These are phyloP conservation scores for Colostygia pectinataria DNA, from an alignment of 2,888 invertebrate species.

Conservation along the genomic window DNA sequence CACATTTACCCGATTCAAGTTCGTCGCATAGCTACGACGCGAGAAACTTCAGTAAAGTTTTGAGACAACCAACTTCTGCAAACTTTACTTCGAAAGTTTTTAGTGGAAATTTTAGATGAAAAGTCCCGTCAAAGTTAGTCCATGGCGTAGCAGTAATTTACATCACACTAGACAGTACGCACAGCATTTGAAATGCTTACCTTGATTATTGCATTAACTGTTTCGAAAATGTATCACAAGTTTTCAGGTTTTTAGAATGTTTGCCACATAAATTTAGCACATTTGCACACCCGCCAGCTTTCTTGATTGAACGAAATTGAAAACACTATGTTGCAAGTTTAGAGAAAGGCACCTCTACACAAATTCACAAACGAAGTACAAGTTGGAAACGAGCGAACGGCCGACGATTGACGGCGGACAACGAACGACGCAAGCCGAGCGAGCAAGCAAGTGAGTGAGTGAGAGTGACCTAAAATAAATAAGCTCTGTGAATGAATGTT, in stretches of 20 bases:
- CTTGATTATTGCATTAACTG: conserved; percentile 78
- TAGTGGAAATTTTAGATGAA: conserved; percentile 83
- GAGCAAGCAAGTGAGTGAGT: conserved; percentile 67
- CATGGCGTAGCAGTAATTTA: conserved; percentile 38
- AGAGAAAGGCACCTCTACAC: conserved; percentile 82
- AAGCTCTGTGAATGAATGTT: conserved; percentile 79
- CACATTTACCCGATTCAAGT: conserved; percentile 54
- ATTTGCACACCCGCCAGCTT: conserved; percentile 83
- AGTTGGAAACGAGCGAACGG: conserved; percentile 60
- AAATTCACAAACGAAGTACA: conserved; percentile 71
- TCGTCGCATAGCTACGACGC: conserved; percentile 49
- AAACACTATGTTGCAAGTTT: conserved; percentile 82
- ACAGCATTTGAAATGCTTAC: conserved; percentile 76
- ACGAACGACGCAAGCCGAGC: conserved; percentile 42
- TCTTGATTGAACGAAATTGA: conserved; percentile 73
- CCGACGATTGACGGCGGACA: conserved; percentile 29
- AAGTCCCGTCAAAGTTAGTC: conserved; percentile 75
- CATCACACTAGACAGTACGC: conserved; percentile 3
- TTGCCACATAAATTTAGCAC: conserved; percentile 63
- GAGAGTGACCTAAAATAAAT: conserved; percentile 80
- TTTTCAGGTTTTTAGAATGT: conserved; percentile 49
- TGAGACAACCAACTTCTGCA: conserved; percentile 66
- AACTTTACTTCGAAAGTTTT: conserved; percentile 79
- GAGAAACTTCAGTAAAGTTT: conserved; percentile 64
- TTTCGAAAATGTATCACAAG: conserved; percentile 56